A percentile compares a stretch with the other conserved stretches of the same genome.
phyloP scores from a whole-genome alignment of 2,888 invertebrate genomes.

The Cataglyphis altisquamis region DNA sequence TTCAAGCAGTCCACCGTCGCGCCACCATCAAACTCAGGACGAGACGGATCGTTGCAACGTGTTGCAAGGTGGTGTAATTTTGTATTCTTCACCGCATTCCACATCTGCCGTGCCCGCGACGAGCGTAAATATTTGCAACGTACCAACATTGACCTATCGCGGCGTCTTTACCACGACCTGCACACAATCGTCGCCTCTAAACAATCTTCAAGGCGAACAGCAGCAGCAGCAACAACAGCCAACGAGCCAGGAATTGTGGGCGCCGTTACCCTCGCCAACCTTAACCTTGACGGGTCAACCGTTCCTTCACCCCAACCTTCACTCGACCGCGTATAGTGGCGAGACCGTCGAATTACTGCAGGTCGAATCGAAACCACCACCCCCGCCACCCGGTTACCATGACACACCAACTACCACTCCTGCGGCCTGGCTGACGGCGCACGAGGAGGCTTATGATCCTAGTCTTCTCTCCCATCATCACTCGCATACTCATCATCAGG shows the following conservation, averaged over 20 bases:
- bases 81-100: conserved; percentile 83
- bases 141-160: conserved; percentile 87
- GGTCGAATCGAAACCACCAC: conserved; percentile 87
- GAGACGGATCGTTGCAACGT: conserved; percentile 83
- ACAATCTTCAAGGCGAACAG: conserved; percentile 88
- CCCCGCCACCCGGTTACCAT: conserved; percentile 89
- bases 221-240: conserved; percentile 87
- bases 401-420: conserved; percentile 88
- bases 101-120: conserved; percentile 79
- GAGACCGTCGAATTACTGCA: conserved; percentile 84
- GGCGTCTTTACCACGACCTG: conserved; percentile 91
- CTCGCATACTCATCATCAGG: conserved; percentile 87
- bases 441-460: conserved; percentile 86
- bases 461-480: conserved; percentile 88
- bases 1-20: conserved; percentile 77
- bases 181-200: conserved; percentile 90
- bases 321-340: conserved; percentile 82
- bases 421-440: conserved; percentile 86
- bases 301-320: conserved; percentile 84
- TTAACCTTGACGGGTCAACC: conserved; percentile 82
- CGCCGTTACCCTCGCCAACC: conserved; percentile 83
- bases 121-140: conserved; percentile 86
- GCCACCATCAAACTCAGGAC: conserved; percentile 81
- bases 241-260: conserved; percentile 85
- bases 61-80: conserved; percentile 84